Percentiles rank a stretch among this genome's conserved stretches.
These are phyloP conservation scores for Acanthosepion lycidas DNA, from an alignment of 2,888 invertebrate species.

Conservation along the genomic window DNA sequence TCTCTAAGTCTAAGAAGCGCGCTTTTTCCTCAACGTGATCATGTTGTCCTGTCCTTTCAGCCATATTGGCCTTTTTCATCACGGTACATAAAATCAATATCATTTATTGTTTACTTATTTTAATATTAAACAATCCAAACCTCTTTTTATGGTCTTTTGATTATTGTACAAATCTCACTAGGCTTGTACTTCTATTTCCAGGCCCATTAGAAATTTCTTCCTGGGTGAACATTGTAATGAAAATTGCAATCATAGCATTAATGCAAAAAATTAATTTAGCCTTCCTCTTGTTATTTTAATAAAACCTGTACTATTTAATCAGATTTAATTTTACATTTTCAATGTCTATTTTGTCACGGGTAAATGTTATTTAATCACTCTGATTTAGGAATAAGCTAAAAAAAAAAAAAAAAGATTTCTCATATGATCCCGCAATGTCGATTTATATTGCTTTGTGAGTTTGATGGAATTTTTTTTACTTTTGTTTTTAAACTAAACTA, in stretches of 20 bases:
- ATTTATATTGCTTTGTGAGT: too few species aligned
- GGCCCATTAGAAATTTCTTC: neutral
- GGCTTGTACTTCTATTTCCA: neutral
- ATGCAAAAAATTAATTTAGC: neutral
- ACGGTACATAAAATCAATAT: neutral
- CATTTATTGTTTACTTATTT: neutral
- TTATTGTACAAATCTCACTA: neutral
- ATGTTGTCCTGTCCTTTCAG: neutral
- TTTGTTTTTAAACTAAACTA: too few species aligned
- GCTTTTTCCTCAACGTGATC: constrained; percentile 33
- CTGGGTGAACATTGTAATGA: too few species aligned
- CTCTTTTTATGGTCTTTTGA: neutral
- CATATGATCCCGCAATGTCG: too few species aligned
- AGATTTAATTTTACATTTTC: too few species aligned
- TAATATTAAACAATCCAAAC: neutral
- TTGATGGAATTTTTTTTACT: too few species aligned
- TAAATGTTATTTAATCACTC: too few species aligned
- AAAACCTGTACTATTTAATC: too few species aligned
- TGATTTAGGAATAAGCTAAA: too few species aligned
- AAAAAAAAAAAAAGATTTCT: too few species aligned
- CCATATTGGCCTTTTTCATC: constrained; percentile 33
- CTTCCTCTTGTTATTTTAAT: neutral
- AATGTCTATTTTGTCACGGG: too few species aligned
- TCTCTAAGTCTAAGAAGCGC: neutral
- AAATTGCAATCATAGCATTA: neutral